These are phyloP conservation scores for Pseudomyrmex cubaensis DNA, from an alignment of 1,140 invertebrate genomes.

Conservation along the genomic window DNA sequence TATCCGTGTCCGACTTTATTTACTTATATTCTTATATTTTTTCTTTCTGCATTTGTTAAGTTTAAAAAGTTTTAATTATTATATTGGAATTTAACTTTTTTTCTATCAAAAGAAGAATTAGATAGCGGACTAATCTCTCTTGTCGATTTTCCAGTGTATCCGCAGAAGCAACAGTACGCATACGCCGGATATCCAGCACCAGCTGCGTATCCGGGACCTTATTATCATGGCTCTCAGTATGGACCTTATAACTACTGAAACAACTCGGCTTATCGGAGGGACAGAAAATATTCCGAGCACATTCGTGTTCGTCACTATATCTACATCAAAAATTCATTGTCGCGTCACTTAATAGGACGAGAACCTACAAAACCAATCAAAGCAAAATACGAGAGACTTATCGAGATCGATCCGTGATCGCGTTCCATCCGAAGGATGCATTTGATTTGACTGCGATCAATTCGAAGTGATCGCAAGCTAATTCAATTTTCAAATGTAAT, in stretches of 20 bases:
- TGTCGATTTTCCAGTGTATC: constrained; percentile 90
- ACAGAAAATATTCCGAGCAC: constrained; percentile 45
- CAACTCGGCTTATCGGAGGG: constrained; percentile 9
- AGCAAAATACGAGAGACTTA: constrained; percentile 22
- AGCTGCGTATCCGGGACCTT: constrained; percentile 93
- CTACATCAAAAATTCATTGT: constrained; percentile 31
- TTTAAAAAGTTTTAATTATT: too few relatives aligned
- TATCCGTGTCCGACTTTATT: too few relatives aligned
- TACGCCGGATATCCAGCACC: constrained; percentile 95
- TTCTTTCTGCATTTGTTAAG: too few relatives aligned
- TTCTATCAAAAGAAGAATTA: neutral
- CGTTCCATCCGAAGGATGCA: neutral
- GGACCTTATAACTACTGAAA: constrained; percentile 95
- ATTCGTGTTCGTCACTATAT: constrained; percentile 27
- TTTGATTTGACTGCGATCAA: neutral
- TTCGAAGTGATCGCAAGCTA: constrained; percentile 26
- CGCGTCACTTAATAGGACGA: constrained; percentile 41
- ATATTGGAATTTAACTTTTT: too few relatives aligned
- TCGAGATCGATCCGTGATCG: constrained; percentile 32
- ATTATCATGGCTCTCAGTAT: constrained; percentile 96
- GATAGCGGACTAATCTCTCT: constrained; percentile 23
- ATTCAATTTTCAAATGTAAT: constrained; percentile 46
- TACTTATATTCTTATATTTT: too few relatives aligned
- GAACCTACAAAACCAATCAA: constrained; percentile 26
- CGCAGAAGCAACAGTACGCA: constrained; percentile 96